These are phyloP conservation scores for Lampris megalopsis DNA, from an alignment of 2,113 vertebrate species.

Conservation along the genomic window DNA sequence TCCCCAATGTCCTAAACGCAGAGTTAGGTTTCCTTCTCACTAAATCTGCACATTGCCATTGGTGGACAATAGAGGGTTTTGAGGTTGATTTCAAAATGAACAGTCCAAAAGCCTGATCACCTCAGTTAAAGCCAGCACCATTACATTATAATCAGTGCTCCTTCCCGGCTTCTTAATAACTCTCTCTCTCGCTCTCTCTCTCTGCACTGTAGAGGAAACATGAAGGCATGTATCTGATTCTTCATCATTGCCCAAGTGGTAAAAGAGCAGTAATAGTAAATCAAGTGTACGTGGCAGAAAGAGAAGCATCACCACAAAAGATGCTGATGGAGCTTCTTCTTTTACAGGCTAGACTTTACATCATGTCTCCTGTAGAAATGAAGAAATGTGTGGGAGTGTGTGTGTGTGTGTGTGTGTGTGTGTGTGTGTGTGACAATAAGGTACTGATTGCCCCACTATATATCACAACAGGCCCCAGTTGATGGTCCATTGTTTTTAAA, in stretches of 20 bases:
- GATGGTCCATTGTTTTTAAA: not conserved
- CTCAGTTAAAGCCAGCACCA: not conserved
- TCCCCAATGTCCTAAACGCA: not conserved
- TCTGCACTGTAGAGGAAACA: conserved; percentile 18
- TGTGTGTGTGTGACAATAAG: not conserved
- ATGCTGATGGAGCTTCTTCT: not conserved
- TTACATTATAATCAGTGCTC: not conserved
- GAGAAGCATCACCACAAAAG: not conserved
- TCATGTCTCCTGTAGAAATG: not conserved
- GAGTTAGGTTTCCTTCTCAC: not conserved
- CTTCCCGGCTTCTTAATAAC: not conserved
- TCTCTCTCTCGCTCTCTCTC: conserved; percentile 6
- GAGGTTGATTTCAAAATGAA: conserved; percentile 1
- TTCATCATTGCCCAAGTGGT: conserved; percentile 22
- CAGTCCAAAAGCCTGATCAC: not conserved
- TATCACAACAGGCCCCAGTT: not conserved
- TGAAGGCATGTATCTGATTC: conserved; percentile 22
- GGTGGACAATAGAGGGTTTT: not conserved
- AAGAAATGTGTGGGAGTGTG: not conserved
- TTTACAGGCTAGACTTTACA: not conserved
- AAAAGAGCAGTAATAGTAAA: not conserved
- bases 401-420: conserved; percentile 1
- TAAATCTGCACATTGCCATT: not conserved
- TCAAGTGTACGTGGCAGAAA: conserved; percentile 7
- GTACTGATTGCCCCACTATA: not conserved